These are phyloP conservation scores for Malachius bipustulatus DNA, from an alignment of 2,888 invertebrate species.

Conservation along the genomic window DNA sequence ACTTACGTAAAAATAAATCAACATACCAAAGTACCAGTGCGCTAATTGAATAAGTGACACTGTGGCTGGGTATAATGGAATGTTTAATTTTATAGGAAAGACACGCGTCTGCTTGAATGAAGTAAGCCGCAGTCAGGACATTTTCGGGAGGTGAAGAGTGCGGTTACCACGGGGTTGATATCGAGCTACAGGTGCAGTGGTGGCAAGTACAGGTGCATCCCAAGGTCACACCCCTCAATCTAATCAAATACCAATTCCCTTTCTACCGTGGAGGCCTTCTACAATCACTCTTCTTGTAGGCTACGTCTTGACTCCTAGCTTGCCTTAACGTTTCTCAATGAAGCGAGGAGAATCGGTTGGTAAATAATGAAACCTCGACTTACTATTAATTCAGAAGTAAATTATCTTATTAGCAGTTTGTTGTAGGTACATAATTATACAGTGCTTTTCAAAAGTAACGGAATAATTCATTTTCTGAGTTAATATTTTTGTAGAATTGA, in stretches of 20 bases:
- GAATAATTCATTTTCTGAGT: too few species aligned
- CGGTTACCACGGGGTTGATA: neutral
- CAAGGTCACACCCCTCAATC: constrained; percentile 27
- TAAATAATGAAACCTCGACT: neutral
- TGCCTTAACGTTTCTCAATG: neutral
- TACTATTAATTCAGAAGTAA: too few species aligned
- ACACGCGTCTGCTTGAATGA: neutral
- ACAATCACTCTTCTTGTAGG: neutral
- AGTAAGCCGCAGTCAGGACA: neutral
- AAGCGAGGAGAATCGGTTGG: neutral
- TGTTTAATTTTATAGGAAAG: too few species aligned
- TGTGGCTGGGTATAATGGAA: too few species aligned
- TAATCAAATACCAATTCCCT: too few species aligned
- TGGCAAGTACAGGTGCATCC: constrained; percentile 32
- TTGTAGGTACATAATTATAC: too few species aligned
- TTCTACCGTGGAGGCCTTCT: too few species aligned
- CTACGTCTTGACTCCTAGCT: neutral
- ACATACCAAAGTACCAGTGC: too few species aligned
- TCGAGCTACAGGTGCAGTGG: constrained; percentile 28
- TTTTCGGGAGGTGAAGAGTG: neutral
- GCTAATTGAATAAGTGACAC: too few species aligned
- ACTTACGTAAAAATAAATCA: constrained; percentile 1
- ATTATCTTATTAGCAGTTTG: too few species aligned
- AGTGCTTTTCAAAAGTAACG: too few species aligned
- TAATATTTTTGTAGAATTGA: too few species aligned